Conservation (phyloP, 2,113 vertebrate species). For the Etheostoma cragini region DNA sequence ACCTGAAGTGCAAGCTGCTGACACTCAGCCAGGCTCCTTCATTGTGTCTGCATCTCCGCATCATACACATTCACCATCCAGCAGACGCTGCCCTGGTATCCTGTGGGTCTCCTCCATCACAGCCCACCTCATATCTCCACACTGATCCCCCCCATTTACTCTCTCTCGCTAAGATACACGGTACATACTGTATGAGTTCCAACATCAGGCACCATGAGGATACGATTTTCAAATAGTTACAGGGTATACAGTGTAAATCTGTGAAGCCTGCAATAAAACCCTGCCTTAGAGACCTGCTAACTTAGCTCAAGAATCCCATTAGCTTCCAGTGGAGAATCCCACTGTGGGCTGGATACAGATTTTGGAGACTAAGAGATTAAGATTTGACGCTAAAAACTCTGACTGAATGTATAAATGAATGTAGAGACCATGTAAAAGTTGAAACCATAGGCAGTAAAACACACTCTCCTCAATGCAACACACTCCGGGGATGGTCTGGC, state of each 20-base stretch:
- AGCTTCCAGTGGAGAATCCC: slow-evolving; percentile 1
- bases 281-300: not conserved
- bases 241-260: slow-evolving; percentile 14
- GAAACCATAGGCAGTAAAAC: not conserved
- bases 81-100: slow-evolving; percentile 68
- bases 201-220: not conserved
- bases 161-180: not conserved
- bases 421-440: not conserved
- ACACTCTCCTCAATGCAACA: not conserved
- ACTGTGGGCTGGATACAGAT: not conserved
- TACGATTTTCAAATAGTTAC: slow-evolving; percentile 21
- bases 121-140: slow-evolving; percentile 16
- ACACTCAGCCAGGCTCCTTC: slow-evolving; percentile 21
- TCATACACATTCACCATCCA: slow-evolving; percentile 64
- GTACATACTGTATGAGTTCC: not conserved
- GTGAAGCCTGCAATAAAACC: slow-evolving; percentile 5
- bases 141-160: not conserved
- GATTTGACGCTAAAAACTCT: not conserved
- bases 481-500: not conserved
- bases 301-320: slow-evolving; percentile 10
- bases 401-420: too few relatives aligned
- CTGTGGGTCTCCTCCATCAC: slow-evolving; percentile 70
- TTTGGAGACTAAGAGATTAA: not conserved
- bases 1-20: not conserved
- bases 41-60: slow-evolving; percentile 24